A percentile compares a stretch with the other conserved stretches of the same genome.
Conservation (phyloP, 2,888 invertebrate species). For the Pardosa pseudoannulata region DNA sequence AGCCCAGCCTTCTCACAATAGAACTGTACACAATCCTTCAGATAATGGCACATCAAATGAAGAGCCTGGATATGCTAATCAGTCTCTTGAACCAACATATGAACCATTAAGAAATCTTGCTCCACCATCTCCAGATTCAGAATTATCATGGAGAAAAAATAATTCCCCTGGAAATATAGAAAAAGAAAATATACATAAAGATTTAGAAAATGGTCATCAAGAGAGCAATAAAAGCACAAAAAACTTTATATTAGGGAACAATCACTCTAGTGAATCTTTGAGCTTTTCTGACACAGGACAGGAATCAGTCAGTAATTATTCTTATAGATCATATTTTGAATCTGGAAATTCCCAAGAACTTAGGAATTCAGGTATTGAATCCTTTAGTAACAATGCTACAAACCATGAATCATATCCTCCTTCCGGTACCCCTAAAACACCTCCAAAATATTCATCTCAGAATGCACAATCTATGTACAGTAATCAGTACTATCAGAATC, state of each 20-base stretch:
- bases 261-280: conserved; percentile 32
- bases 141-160: conserved; percentile 38
- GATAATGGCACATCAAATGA: conserved; percentile 33
- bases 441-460: conserved; percentile 41
- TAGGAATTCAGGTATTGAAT: conserved; percentile 25
- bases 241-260: conserved; percentile 13
- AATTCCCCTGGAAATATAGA: conserved; percentile 21
- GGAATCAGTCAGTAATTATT: conserved; percentile 53
- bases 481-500: conserved; percentile 37
- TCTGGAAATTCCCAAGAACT: conserved; percentile 22
- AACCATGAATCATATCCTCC: conserved; percentile 26
- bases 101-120: conserved; percentile 56
- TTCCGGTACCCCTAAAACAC: conserved; percentile 6
- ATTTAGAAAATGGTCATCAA: conserved; percentile 13
- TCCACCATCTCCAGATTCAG: conserved; percentile 50
- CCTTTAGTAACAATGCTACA: conserved; percentile 24
- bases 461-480: conserved; percentile 45
- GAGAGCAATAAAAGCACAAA: conserved; percentile 35
- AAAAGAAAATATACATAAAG: conserved; percentile 17
- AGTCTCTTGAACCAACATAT: conserved; percentile 47
- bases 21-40: conserved; percentile 19
- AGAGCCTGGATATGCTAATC: conserved; percentile 17
- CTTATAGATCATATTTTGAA: conserved; percentile 56
- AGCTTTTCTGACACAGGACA: conserved; percentile 33
- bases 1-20: conserved; percentile 36